Conservation (phyloP, 2,888 invertebrate genomes). For the Meandrusa payeni region DNA sequence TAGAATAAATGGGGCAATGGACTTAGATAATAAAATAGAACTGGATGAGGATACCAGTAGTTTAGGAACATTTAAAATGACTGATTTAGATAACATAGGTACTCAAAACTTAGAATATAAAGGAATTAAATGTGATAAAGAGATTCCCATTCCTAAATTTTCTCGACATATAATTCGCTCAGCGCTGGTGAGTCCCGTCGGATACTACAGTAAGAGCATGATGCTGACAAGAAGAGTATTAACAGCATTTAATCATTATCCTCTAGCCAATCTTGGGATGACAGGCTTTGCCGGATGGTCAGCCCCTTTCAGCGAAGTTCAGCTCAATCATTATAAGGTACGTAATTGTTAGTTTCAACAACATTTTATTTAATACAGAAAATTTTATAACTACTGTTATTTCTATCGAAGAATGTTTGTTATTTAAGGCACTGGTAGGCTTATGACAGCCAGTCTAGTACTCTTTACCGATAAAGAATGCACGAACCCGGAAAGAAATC, state of each 20-base stretch:
- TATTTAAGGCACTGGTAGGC: no score
- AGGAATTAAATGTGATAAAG: conserved; percentile 49
- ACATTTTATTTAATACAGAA: no score
- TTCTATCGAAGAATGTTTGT: no score
- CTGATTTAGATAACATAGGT: conserved; percentile 31
- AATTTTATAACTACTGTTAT: no score
- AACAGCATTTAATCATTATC: conserved; percentile 89
- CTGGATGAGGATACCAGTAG: conserved; percentile 48
- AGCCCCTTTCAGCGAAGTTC: conserved; percentile 79
- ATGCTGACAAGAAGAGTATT: conserved; percentile 83
- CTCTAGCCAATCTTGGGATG: conserved; percentile 80
- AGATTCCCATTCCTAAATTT: conserved; percentile 61
- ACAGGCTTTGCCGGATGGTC: conserved; percentile 79
- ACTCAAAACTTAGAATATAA: conserved; percentile 38
- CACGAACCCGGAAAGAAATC: no score
- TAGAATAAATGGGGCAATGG: conserved; percentile 42
- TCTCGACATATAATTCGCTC: conserved; percentile 76
- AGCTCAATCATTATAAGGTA: conserved; percentile 85
- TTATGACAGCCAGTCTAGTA: no score
- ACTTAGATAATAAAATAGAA: conserved; percentile 45
- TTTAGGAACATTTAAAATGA: conserved; percentile 50
- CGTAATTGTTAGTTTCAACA: conserved; percentile 27
- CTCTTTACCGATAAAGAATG: no score
- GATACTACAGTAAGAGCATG: conserved; percentile 87
- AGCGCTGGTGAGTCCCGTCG: conserved; percentile 80